Evolutionary conservation across 2,888 invertebrate genomes (phyloP).

Genomic region (Cryptosula pallasiana): DNA sequence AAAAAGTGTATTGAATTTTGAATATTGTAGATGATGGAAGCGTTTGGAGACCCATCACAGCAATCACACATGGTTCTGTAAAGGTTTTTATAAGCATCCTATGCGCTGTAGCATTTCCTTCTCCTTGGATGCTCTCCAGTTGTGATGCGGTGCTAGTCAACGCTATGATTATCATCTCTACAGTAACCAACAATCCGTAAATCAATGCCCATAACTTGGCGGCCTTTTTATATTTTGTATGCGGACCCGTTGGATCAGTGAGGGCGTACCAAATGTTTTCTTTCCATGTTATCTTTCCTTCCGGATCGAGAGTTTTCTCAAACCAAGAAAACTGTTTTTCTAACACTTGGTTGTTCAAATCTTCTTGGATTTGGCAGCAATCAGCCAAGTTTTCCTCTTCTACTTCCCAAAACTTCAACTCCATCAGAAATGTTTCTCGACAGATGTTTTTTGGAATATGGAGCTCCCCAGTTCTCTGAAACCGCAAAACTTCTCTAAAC

Average conservation of each 20-base stretch:
- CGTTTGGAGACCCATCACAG: no score
- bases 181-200: background rate
- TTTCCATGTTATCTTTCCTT: background rate
- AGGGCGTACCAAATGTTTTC: background rate
- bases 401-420: background rate
- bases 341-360: no score
- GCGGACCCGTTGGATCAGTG: background rate
- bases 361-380: no score
- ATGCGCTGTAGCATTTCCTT: no score
- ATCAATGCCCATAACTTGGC: background rate
- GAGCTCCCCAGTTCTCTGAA: background rate
- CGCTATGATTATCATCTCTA: background rate
- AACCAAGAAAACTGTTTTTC: background rate
- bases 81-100: no score
- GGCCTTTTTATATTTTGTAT: background rate
- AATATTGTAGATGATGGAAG: no score
- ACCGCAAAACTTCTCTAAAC: conserved; percentile 9
- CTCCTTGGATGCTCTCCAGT: no score
- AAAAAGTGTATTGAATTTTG: background rate
- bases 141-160: background rate
- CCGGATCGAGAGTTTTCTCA: background rate
- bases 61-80: no score
- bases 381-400: background rate
- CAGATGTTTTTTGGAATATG: conserved; percentile 11
- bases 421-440: background rate